Base-by-base conservation (phyloP, 2,113 vertebrate species). In the Amphiprion percula region DNA sequence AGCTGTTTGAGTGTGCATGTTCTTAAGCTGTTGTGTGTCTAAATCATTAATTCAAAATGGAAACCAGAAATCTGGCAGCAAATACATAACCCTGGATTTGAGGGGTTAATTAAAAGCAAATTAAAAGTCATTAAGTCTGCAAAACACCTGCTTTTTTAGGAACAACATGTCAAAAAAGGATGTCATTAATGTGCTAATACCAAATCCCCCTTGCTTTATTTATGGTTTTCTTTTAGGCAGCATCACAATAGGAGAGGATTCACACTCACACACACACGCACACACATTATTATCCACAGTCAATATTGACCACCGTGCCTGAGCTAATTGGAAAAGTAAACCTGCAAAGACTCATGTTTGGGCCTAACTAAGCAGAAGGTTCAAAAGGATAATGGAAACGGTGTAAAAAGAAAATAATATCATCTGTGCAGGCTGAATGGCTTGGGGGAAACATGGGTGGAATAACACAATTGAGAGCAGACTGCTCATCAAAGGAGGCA, bases 41-140 rank as follows among this genome's bases (percentile, higher is more conserved):
- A 70, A 84, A 67, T 87, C 47, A 91, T 87, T 89, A 87, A 93
- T 90, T 88, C 53, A 16, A 75, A 76, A 28, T 30, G 37, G 50
- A 55, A 74, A 77, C 67, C 47, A 14, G 50, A 68, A 61, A 67
- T 71, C 71, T 76, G 50, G 26, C 86, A 87, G 73, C 53, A 55
- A 77, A 87, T 68, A 84, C 80, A 68, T 60, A 88, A 92, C 90
- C 92, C 80, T 44, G 65, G 77, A 87, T 90, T 91, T 69, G 47
- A 82, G 52, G 82, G 93, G 91, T 95, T 95, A 94, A 95, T 95
- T 93, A 95, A 93, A 95, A 91, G 91, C 85, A 92, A 93, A 94
- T 94, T 84, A 94, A 89, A 91, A 91, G 84, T 90, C 90, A 92
- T 94, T 94, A 93, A 87, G 88, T 68, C 72, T 62, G 89, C 68